These are phyloP conservation scores for Idaea dimidiata DNA, from an alignment of 2,888 invertebrate species.

Conservation along the genomic window DNA sequence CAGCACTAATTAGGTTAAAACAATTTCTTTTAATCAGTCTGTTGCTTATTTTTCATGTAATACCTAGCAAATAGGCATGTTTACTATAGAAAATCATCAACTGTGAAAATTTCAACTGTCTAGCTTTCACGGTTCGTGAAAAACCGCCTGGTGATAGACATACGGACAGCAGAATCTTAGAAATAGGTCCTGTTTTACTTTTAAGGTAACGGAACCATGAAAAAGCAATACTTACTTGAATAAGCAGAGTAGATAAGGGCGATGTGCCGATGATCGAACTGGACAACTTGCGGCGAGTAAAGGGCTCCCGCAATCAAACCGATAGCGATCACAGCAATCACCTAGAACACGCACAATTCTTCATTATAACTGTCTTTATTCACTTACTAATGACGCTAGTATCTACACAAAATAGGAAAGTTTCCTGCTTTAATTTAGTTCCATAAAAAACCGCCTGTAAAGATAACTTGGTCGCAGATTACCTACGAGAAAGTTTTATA, in stretches of 20 bases:
- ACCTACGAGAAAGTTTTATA: background rate
- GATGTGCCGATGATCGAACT: constrained; percentile 78
- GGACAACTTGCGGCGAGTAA: constrained; percentile 76
- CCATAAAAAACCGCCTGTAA: background rate
- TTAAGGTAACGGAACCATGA: too few species aligned
- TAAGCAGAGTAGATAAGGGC: constrained; percentile 85
- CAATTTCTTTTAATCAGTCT: too few species aligned
- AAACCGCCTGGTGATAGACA: too few species aligned
- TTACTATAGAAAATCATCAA: too few species aligned
- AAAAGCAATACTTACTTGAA: constrained; percentile 77
- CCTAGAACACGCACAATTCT: constrained; percentile 55
- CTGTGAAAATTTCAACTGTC: too few species aligned
- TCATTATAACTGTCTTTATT: constrained; percentile 2
- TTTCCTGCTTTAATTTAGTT: background rate
- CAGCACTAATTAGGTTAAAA: too few species aligned
- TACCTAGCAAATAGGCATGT: too few species aligned
- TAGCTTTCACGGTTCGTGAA: too few species aligned
- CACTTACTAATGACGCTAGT: background rate
- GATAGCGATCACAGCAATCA: constrained; percentile 82
- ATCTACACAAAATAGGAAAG: background rate
- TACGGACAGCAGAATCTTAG: too few species aligned
- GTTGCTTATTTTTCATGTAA: too few species aligned
- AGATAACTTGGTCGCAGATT: background rate
- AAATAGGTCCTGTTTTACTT: too few species aligned
- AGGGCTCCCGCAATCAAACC: constrained; percentile 84